Evolutionary conservation across 2,797 vertebrate species (phyloP).

Genomic region (Tachyglossus aculeatus): DNA sequence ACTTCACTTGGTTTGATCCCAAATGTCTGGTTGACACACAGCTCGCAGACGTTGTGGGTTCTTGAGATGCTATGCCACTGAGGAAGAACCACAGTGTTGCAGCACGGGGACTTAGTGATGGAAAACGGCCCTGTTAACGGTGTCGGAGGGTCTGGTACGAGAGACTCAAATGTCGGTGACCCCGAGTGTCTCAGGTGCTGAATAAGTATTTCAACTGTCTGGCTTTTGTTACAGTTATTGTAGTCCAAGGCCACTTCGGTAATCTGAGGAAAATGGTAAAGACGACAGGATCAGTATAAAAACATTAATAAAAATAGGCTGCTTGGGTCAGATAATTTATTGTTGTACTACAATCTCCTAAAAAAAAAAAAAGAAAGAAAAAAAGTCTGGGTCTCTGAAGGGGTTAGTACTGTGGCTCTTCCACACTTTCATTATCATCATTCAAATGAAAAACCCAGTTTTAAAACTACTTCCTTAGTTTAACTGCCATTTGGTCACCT

Average conservation of each 20-base stretch:
- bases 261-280: slow-evolving; percentile 73
- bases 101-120: slow-evolving; percentile 73
- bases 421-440: neutral
- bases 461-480: neutral
- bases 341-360: neutral
- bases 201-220: slow-evolving; percentile 46
- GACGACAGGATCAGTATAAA: neutral
- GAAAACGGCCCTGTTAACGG: slow-evolving; percentile 25
- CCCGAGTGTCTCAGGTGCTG: slow-evolving; percentile 45
- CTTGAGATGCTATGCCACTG: slow-evolving; percentile 74
- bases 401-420: neutral
- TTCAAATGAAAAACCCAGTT: no score
- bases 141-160: slow-evolving; percentile 17
- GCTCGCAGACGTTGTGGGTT: slow-evolving; percentile 83
- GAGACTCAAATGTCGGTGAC: slow-evolving; percentile 31
- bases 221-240: slow-evolving; percentile 81
- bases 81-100: slow-evolving; percentile 83
- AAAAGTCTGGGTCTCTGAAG: neutral
- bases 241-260: slow-evolving; percentile 90
- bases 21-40: slow-evolving; percentile 80
- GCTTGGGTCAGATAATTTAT: neutral
- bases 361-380: no score
- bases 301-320: neutral
- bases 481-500: neutral
- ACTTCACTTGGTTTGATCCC: slow-evolving; percentile 61